Evolutionary conservation across 2,113 vertebrate genomes (phyloP), one percentile per base, ranked within the genome.

Genomic region (Bubo bubo): DNA sequence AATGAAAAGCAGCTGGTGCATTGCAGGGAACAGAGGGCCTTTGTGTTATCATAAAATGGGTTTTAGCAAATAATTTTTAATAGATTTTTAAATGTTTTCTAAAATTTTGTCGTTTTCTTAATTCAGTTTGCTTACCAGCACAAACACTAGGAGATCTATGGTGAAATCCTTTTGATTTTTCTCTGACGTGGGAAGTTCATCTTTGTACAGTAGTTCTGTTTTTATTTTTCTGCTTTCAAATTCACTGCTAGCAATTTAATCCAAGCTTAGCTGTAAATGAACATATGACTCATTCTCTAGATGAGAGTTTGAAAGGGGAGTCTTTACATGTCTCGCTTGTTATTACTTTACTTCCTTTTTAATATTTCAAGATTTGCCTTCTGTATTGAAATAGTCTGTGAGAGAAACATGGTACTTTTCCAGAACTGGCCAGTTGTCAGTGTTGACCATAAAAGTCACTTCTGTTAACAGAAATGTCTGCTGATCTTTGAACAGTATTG

Each of bases 171-270:
- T 93, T 24, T 59, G 14, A 1, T 60, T 90, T 39, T 94, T 82
- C 39, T 88, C 28, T 66, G 41, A 73, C 20, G 30, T 50, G 67
- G 50, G 21, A 70, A 50, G 32, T 70, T 88, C 68, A 14, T 95
- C 72, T 93, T 81, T 92, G 73, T 73, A 60, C 27, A 20, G 52
- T 60, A 74, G 35, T 49, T 92, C 47, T 89, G 68, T 6, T 85
- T 95, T 92, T 67, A n/a, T 88, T 89, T 88, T 93, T 84, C 86
- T 72, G 43, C 70, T 84, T 92, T 88, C 72, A 77, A 41, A 86
- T 86, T 56, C 43, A 47, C 52, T 63, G 52, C 45, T 86, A 71
- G 62, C 72, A 66, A 76, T 92, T 92, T 84, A 85, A 95, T 95
- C 80, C 62, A 79, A 71, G 64, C 6, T 92, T 92, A 91, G 66